Conservation (phyloP, 2,797 vertebrate genomes). For the Spizella passerina region DNA sequence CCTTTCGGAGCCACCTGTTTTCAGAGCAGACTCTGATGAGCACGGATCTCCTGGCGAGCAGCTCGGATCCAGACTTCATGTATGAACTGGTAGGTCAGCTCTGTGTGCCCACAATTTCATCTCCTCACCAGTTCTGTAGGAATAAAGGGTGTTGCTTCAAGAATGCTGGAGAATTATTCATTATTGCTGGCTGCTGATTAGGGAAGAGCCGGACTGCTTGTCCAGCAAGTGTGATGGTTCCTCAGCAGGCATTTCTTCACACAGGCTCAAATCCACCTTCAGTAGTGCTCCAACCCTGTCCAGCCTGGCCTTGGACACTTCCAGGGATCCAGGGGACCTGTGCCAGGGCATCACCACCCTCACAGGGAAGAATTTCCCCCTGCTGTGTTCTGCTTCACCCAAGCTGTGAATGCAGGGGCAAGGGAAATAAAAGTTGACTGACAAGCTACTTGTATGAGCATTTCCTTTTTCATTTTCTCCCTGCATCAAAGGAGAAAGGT, state of each 20-base stretch:
- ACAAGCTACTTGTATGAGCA: not conserved
- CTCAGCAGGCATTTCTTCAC: not conserved
- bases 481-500: not conserved
- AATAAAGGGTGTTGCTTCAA: not conserved
- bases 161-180: not conserved
- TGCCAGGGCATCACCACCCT: not conserved
- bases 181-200: not conserved
- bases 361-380: not conserved
- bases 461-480: not conserved
- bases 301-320: not conserved
- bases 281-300: fast-evolving
- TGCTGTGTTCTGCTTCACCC: not conserved
- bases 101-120: not conserved
- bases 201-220: not conserved
- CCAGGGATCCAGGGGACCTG: not conserved
- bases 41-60: slow-evolving; percentile 95
- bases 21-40: slow-evolving; percentile 98
- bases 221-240: not conserved
- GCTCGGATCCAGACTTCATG: slow-evolving; percentile 98
- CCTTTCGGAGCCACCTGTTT: slow-evolving; percentile 97
- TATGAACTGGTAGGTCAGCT: slow-evolving; percentile 92
- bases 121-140: not conserved
- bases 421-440: not conserved
- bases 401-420: not conserved
- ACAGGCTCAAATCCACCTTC: not conserved